Base-by-base conservation (phyloP, 2,888 invertebrate genomes). In the Dasysyrphus tricinctus region DNA sequence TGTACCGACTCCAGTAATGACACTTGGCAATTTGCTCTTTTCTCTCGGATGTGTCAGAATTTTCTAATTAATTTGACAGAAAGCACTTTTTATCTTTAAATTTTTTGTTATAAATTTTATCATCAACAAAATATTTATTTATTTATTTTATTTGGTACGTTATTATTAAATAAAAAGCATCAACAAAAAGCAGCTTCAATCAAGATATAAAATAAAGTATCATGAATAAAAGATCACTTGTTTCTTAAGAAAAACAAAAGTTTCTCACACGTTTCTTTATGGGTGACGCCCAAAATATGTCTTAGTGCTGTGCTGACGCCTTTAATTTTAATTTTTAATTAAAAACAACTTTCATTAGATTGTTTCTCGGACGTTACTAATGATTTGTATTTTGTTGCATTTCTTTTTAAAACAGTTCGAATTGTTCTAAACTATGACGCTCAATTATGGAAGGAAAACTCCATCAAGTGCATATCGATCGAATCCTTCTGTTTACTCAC, bases 401-500 rank as follows among this genome's bases (percentile, higher is more conserved):
- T 56, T 77, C 49, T 59, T 32, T 19, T 77, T 69, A n/a, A 77
- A 61, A 8, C 34, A 80, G 76, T 14, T 56, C 3, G 5, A 29
- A 67, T n/a, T 57, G 16, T 5, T 4, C 4, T 7, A 37, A 67
- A 59, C 14, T 9, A 86, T 86, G 86, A 82, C 86, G 12, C 75
- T 86, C 11, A 94, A 94, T 92, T 96, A 96, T 92, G 96, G 96
- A 72, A 95, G 96, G 90, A 97, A 97, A 92, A 96, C 97, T 34
- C 97, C 97, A 5, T 96, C 97, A 9, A 86, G 82, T 75, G 96
- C 97, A 5, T 95, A 95, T 90, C 93, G 95, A 89, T 97, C 97
- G 61, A 97, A 97, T 88, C 97, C 97, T 11, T 97, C 97, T 0
- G 96, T 97, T 56, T 97, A 97, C 91, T 97, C 97, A 0, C 97